A percentile compares a stretch with the other conserved stretches of the same genome.
These are phyloP conservation scores for Cardiocondyla obscurior DNA, from an alignment of 1,140 invertebrate genomes.

Conservation along the genomic window DNA sequence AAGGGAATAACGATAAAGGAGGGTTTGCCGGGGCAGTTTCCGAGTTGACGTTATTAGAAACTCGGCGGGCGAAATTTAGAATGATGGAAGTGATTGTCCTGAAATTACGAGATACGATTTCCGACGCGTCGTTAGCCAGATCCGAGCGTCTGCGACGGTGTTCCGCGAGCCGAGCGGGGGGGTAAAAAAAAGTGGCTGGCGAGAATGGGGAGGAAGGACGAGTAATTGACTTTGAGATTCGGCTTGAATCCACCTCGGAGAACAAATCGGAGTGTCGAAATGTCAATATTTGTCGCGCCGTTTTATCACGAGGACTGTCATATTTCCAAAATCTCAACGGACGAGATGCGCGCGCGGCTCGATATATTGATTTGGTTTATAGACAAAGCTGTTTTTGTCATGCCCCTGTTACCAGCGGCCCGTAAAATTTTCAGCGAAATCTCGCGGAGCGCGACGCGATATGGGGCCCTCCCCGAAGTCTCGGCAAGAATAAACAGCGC, in stretches of 20 bases:
- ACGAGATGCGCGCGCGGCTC: not conserved
- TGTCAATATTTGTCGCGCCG: conserved; percentile 31
- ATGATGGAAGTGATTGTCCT: conserved; percentile 65
- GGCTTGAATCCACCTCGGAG: not conserved
- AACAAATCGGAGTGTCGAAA: conserved; percentile 16
- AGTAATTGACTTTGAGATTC: conserved; percentile 56
- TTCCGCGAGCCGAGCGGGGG: not conserved
- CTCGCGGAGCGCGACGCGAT: not conserved
- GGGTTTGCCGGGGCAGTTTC: conserved; percentile 31
- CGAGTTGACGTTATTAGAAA: conserved; percentile 60
- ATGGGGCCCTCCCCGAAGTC: not conserved
- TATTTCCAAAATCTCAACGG: conserved; percentile 3
- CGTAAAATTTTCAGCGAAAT: not conserved
- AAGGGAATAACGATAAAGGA: not conserved
- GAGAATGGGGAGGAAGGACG: not conserved
- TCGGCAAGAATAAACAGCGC: not conserved
- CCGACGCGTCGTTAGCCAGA: conserved; percentile 32
- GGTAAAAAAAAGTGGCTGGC: not conserved
- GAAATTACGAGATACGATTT: conserved; percentile 64
- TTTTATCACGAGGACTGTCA: not conserved
- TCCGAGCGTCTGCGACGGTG: conserved; percentile 1
- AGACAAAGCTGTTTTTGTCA: not conserved
- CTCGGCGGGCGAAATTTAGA: conserved; percentile 62
- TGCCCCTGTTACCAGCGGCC: not conserved
- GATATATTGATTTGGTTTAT: conserved; percentile 27